Conservation (phyloP, 2,113 vertebrate species). For the Hippocampus zosterae region DNA sequence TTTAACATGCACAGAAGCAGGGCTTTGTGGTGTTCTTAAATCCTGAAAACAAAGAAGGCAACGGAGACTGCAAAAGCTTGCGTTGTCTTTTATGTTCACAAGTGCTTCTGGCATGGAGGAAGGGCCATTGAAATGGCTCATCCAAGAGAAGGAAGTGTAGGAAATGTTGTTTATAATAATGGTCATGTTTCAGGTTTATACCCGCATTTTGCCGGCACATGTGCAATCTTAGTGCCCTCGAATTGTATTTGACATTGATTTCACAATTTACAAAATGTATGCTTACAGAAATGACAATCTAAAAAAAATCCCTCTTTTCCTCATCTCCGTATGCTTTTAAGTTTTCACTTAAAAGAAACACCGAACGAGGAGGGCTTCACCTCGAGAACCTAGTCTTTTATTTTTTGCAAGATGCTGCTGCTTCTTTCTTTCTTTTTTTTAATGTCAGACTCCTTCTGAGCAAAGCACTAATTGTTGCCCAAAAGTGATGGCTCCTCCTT, state of each 20-base stretch:
- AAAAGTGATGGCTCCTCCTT: slow-evolving; percentile 48
- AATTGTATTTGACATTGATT: slow-evolving; percentile 61
- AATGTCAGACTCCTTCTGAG: slow-evolving; percentile 22
- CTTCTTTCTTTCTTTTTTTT: slow-evolving; percentile 7
- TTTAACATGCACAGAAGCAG: slow-evolving; percentile 63
- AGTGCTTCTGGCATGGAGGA: slow-evolving; percentile 61
- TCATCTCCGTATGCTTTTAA: slow-evolving; percentile 53
- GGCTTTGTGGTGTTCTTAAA: slow-evolving; percentile 67
- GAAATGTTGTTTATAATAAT: slow-evolving; percentile 70
- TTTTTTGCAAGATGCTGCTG: slow-evolving; percentile 29
- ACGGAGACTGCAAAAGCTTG: slow-evolving; percentile 63
- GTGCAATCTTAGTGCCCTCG: slow-evolving; percentile 40
- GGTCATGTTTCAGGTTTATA: slow-evolving; percentile 69
- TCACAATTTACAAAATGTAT: slow-evolving; percentile 60
- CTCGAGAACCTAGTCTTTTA: slow-evolving; percentile 40
- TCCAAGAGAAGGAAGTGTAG: slow-evolving; percentile 64
- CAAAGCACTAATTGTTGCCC: slow-evolving; percentile 36
- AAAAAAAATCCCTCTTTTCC: slow-evolving; percentile 33
- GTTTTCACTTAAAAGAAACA: slow-evolving; percentile 60
- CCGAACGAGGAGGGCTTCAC: slow-evolving; percentile 45
- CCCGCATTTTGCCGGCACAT: slow-evolving; percentile 43
- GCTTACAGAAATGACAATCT: slow-evolving; percentile 47
- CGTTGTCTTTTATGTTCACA: slow-evolving; percentile 68
- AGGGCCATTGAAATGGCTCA: slow-evolving; percentile 65
- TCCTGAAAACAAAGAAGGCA: slow-evolving; percentile 62